Evolutionary conservation across 1,140 invertebrate genomes (phyloP), one percentile per base, ranked within the genome.

Genomic region (Cecropterus lyciades): DNA sequence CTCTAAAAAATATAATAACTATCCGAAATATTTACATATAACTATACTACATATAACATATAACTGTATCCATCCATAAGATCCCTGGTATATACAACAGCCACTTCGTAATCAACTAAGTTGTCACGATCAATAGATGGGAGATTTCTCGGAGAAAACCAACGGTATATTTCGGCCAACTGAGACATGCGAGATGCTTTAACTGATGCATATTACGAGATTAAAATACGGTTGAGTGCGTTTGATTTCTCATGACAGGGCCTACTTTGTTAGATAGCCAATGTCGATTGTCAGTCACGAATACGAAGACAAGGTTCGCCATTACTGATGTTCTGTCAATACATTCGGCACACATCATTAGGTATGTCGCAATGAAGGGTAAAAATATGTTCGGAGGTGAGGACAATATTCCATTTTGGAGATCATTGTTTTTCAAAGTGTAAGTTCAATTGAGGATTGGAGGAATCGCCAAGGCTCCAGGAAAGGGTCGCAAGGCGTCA

Each of bases 281-380:
- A 80, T 77, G 72, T 68, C 73, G 59, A 52, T 66, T 70, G 74
- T 71, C 67, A 70, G 53, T 60, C 59, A 63, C 9, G 51, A 46
- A 72, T 64, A 67, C 60, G 51, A 52, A 73, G 63, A 68, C 73
- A 74, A 80, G 72, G 71, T 53, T 53, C 55, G 53, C 62, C 45
- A 67, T 73, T 77, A 80, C 77, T 78, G 72, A 82, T 82, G 71
- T 72, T 52, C 71, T 81, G 82, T 79, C 78, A 57, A 75, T 79
- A 71, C 69, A 74, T 74, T 64, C 53, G 59, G 56, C 72, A 73
- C 45, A 79, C 66, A 74, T 83, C 74, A 79, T 85, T 82, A 78
- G 75, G 51, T 72, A 76, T 81, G 69, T 69, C 64, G 71, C 70
- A 73, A 74, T 77, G 27, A 57, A 67, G 52, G 55, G 59, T 42